A percentile compares a stretch with the other conserved stretches of the same genome.
Conservation (phyloP, 64 coral and sea anemone genomes). For the Actinia equina region DNA sequence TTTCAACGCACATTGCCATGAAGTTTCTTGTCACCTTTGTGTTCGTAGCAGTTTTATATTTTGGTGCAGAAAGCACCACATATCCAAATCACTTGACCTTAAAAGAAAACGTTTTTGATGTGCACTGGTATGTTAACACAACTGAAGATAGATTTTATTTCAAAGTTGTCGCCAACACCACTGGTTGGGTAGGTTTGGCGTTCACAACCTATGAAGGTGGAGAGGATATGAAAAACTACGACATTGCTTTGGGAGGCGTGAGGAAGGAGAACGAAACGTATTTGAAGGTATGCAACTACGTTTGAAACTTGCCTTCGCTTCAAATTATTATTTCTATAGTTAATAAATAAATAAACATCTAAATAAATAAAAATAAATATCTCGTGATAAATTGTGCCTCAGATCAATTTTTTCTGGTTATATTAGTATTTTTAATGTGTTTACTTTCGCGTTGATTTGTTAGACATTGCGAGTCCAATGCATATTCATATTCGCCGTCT, state of each 20-base stretch:
- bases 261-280: neutral
- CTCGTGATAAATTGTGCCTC: no score
- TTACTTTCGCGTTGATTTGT: no score
- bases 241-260: conserved; percentile 26
- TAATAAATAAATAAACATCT: no score
- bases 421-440: no score
- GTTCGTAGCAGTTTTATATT: neutral
- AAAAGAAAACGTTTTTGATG: neutral
- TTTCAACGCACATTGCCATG: neutral
- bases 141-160: conserved; percentile 34
- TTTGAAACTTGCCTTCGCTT: no score
- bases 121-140: conserved; percentile 19
- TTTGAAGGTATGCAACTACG: neutral
- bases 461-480: no score
- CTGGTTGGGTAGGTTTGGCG: conserved; percentile 43
- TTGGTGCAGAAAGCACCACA: neutral
- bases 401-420: no score
- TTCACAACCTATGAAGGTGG: neutral
- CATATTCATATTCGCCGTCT: no score
- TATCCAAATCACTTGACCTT: neutral
- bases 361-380: no score
- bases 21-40: neutral
- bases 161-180: conserved; percentile 19
- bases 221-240: conserved; percentile 22
- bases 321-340: no score